Evolutionary conservation across 2,113 vertebrate genomes (phyloP).

Genomic region (Tapirus terrestris): DNA sequence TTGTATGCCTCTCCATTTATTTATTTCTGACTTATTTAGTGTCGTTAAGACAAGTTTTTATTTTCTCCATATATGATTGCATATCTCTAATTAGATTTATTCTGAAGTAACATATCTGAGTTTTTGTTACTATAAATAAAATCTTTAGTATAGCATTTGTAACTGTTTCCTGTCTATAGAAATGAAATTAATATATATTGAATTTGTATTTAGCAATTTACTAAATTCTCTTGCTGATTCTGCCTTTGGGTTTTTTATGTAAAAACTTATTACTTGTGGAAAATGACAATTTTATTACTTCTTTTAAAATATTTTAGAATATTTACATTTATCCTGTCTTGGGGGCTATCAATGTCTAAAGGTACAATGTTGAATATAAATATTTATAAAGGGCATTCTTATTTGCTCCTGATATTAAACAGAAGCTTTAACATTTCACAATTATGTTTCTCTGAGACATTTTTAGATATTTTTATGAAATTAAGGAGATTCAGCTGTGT

Average conservation of each 20-base stretch:
- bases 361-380: background rate
- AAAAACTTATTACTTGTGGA: background rate
- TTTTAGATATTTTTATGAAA: background rate
- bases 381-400: background rate
- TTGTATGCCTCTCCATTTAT: background rate
- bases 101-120: background rate
- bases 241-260: background rate
- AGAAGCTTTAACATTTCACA: background rate
- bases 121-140: background rate
- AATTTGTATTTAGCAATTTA: background rate
- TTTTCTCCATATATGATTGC: background rate
- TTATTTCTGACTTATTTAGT: background rate
- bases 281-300: background rate
- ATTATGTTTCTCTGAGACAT: background rate
- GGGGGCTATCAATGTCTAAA: background rate
- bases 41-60: background rate
- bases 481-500: background rate
- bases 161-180: background rate
- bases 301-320: background rate
- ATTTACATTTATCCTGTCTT: background rate
- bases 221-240: background rate
- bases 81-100: background rate
- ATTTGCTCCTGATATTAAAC: background rate
- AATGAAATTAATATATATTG: background rate
- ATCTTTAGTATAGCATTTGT: background rate